Conservation (phyloP, 2,113 vertebrate genomes). For the Trachemys scripta region DNA sequence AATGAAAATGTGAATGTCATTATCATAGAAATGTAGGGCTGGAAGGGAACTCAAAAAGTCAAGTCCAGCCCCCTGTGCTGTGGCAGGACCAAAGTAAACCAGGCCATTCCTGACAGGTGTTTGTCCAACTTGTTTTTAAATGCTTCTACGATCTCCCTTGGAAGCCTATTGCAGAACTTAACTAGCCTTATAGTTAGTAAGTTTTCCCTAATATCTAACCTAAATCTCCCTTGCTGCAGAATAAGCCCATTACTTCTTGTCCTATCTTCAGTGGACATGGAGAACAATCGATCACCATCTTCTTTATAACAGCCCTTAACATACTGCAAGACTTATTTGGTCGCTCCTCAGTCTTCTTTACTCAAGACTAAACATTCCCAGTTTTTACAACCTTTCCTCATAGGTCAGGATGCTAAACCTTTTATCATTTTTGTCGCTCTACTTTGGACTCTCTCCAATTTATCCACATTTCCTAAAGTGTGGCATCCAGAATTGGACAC, state of each 20-base stretch:
- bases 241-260: not conserved
- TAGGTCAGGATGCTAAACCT: too few relatives aligned
- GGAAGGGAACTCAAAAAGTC: too few relatives aligned
- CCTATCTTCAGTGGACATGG: not conserved
- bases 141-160: not conserved
- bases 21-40: too few relatives aligned
- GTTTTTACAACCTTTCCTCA: too few relatives aligned
- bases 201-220: not conserved
- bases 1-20: fast-evolving
- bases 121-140: not conserved
- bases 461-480: not conserved
- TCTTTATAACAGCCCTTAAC: not conserved
- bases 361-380: too few relatives aligned
- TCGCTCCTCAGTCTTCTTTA: too few relatives aligned
- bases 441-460: too few relatives aligned
- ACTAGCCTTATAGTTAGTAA: not conserved
- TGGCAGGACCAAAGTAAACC: not conserved
- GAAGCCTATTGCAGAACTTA: not conserved
- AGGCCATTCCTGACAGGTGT: not conserved
- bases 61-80: not conserved
- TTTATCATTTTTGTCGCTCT: too few relatives aligned
- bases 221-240: not conserved
- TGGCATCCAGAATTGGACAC: not conserved
- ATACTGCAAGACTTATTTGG: too few relatives aligned
- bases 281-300: not conserved